Base-by-base conservation (phyloP, 1,140 invertebrate genomes). In the Zaprionus davidi region DNA sequence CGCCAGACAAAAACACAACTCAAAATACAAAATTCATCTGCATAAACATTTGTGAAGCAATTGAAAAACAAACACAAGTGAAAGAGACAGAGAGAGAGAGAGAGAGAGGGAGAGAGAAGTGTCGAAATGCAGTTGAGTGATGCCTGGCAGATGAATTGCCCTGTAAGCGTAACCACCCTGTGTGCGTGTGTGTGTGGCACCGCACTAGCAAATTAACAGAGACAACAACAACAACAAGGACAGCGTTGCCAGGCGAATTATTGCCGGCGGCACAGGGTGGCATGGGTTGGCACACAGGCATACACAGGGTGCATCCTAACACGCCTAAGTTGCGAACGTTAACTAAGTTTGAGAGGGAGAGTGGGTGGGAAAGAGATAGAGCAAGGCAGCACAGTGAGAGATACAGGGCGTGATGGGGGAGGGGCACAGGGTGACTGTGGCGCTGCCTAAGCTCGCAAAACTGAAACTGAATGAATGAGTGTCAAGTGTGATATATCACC, bases 401-500 rank as follows among this genome's bases (percentile, higher is more conserved):
- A 12, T 12, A 12, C 36, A 38, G 36, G 36, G 36, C 13, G 36
- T 11, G 6, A 7, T 9, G 11, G 38, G 38, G 2, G 13, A 4
- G 38, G 38, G 31, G 15, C 60, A 59, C 44, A 58, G 64, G 69
- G 46, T 38, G 36, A 46, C 22, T 49, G 69, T 79, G 76, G 38
- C 64, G 69, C 41, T n/a, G 41, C 41, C 41, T 46, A 46, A 46
- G n/a, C 46, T 51, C 46, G 81, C 31, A 71, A 83, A 86, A 90
- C 46, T 22, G 46, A 51, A 84, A 84, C 85, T 90, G 86, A 90
- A 90, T 91, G 90, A 91, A 91, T 91, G 90, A 91, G 85, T 91
- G 90, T 91, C 90, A 91, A 91, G 90, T 91, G 90, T 91, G 90
- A 91, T 91, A 91, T 91, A 91, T 91, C 88, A 91, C 90, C 88